Percentiles rank a stretch among this genome's conserved stretches.
Conservation (phyloP, 2,888 invertebrate species). For the Trichacis sp. region DNA sequence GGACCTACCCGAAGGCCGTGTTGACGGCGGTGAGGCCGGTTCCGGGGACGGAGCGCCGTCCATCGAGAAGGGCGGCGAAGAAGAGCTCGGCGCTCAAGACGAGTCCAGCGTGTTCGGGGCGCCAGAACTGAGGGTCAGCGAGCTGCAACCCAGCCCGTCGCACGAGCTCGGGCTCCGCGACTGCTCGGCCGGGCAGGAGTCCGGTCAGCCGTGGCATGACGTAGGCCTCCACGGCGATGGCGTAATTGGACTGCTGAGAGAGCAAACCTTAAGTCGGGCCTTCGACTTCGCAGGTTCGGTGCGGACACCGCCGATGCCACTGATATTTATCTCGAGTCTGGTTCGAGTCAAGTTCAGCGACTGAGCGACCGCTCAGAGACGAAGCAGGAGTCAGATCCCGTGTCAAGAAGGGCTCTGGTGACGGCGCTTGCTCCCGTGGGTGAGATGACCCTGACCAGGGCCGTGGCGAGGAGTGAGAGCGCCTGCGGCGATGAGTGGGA, state of each 20-base stretch:
- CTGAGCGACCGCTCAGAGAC: constrained; percentile 1
- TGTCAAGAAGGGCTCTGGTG: background rate
- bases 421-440: background rate
- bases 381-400: constrained; percentile 5
- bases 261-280: no score
- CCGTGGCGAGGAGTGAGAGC: background rate
- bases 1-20: no score
- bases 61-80: background rate
- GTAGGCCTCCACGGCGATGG: no score
- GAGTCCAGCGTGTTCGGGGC: background rate
- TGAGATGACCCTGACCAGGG: background rate
- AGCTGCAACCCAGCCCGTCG: background rate
- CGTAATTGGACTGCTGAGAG: no score
- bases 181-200: no score
- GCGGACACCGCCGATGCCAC: no score
- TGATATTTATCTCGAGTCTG: no score
- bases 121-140: no score
- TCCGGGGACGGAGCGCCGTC: background rate
- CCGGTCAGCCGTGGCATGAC: no score
- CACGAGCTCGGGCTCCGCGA: no score
- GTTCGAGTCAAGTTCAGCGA: background rate
- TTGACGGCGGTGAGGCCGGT: background rate
- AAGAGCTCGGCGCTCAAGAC: background rate
- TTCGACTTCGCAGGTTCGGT: no score
- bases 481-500: background rate